These are phyloP conservation scores for Mantis religiosa DNA, from an alignment of 2,888 invertebrate species.

Conservation along the genomic window DNA sequence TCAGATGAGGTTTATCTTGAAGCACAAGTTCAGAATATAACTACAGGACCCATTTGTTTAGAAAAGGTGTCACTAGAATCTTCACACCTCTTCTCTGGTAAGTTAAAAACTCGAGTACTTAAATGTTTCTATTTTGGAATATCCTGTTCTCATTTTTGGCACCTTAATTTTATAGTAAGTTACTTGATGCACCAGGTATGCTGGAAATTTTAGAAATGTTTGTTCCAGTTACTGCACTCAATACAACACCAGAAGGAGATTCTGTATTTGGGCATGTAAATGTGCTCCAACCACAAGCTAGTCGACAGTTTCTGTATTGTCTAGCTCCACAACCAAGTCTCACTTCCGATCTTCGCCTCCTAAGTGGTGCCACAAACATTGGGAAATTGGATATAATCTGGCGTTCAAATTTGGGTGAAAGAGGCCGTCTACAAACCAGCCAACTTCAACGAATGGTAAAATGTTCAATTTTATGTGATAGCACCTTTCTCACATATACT, in stretches of 20 bases:
- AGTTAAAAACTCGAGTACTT: conserved; percentile 3
- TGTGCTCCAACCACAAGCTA: conserved; percentile 81
- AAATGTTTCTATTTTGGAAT: not conserved
- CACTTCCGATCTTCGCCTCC: conserved; percentile 68
- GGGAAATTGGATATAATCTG: conserved; percentile 98
- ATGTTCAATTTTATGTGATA: conserved; percentile 13
- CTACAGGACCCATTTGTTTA: conserved; percentile 84
- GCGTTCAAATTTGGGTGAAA: conserved; percentile 94
- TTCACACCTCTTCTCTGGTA: conserved; percentile 78
- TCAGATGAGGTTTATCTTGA: conserved; percentile 68
- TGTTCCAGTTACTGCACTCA: conserved; percentile 62
- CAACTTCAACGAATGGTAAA: conserved; percentile 82
- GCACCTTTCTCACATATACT: no score
- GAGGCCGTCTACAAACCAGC: conserved; percentile 94
- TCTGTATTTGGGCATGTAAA: conserved; percentile 78
- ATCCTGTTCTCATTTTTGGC: not conserved
- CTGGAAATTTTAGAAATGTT: not conserved
- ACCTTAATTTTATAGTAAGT: not conserved
- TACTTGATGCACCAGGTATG: not conserved
- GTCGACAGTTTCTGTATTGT: conserved; percentile 92
- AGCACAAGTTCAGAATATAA: conserved; percentile 88
- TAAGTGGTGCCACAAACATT: conserved; percentile 81
- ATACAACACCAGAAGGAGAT: conserved; percentile 59
- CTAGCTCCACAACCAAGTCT: conserved; percentile 76
- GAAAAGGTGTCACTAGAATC: conserved; percentile 93